A percentile compares a stretch with the other conserved stretches of the same genome.
phyloP scores from a whole-genome alignment of 2,797 vertebrate species.

The Anniella stebbinsi region DNA sequence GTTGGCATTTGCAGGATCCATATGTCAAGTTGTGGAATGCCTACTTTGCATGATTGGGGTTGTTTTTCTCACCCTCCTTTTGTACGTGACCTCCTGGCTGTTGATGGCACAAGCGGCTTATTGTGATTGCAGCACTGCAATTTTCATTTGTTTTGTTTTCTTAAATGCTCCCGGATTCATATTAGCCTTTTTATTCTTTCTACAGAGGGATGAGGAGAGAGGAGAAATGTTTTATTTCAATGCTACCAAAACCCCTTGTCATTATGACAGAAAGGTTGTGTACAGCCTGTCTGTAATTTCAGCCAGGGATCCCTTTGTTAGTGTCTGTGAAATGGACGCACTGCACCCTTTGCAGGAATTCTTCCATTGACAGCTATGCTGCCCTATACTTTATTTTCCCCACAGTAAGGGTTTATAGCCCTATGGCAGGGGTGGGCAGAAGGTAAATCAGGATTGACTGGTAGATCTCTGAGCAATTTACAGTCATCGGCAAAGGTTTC shows the following conservation, averaged over 20 bases:
- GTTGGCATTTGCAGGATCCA: slow-evolving; percentile 34
- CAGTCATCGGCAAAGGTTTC: no score
- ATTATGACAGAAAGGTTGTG: no score
- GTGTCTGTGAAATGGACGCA: background rate
- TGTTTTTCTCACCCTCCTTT: background rate
- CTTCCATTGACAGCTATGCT: background rate
- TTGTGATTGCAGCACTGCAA: slow-evolving; percentile 9
- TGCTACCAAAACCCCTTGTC: background rate
- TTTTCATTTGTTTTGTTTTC: background rate
- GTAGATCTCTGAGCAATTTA: no score
- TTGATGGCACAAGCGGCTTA: background rate
- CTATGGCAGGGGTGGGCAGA: no score
- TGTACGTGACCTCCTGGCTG: background rate
- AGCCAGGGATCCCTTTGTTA: background rate
- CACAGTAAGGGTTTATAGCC: no score
- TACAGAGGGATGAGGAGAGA: background rate
- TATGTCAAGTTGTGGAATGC: slow-evolving; percentile 21
- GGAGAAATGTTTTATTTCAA: background rate
- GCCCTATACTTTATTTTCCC: background rate
- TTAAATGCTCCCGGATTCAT: background rate
- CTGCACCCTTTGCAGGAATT: background rate
- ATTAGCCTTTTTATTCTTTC: background rate
- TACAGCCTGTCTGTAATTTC: background rate
- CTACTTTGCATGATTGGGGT: background rate
- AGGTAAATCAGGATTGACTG: no score